These are phyloP conservation scores for Oryctes rhinoceros DNA, from an alignment of 1,140 invertebrate species.

Conservation along the genomic window DNA sequence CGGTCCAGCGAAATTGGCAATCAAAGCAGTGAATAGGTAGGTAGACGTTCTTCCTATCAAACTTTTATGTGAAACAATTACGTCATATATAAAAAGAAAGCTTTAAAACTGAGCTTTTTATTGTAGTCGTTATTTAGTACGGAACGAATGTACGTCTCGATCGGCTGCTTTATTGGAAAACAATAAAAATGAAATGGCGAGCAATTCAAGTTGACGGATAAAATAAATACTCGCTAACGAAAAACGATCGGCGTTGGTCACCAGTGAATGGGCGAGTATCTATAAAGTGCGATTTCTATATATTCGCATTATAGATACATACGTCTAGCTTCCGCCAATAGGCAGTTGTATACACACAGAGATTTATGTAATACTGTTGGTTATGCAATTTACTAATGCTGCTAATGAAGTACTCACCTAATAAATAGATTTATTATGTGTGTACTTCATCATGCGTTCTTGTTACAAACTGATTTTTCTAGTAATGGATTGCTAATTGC, in stretches of 20 bases:
- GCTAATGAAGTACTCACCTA: no score
- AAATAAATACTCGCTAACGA: constrained; percentile 38
- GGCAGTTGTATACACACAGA: no score
- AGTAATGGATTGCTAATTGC: no score
- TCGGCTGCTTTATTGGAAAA: constrained; percentile 35
- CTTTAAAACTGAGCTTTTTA: constrained; percentile 30
- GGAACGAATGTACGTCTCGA: constrained; percentile 7
- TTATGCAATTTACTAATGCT: no score
- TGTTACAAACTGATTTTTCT: no score
- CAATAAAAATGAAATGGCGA: constrained; percentile 38
- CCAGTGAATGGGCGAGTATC: neutral
- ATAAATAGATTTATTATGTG: no score
- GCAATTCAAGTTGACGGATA: constrained; percentile 35
- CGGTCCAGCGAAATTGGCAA: no score
- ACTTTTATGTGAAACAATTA: constrained; percentile 3
- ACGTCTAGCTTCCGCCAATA: no score
- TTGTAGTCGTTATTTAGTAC: constrained; percentile 28
- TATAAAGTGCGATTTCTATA: neutral
- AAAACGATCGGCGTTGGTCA: constrained; percentile 30
- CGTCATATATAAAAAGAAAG: constrained; percentile 3
- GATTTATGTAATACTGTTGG: no score
- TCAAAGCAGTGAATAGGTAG: no score
- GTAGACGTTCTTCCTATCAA: neutral
- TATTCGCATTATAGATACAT: no score
- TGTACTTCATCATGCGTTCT: no score